phyloP scores from a whole-genome alignment of 2,797 vertebrate genomes.

The Philypnodon macrostomus region DNA sequence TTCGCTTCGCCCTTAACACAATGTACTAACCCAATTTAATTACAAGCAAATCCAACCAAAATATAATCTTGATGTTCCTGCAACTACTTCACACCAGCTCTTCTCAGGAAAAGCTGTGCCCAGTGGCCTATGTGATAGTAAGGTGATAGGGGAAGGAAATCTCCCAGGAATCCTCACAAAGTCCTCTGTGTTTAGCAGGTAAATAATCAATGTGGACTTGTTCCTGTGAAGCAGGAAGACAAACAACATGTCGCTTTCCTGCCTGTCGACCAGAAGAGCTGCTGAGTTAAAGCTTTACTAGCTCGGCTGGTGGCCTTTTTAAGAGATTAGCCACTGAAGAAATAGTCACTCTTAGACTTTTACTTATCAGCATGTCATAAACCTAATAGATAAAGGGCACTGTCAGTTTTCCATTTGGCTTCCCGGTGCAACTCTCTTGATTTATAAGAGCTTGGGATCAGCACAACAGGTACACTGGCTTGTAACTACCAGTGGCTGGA shows the following conservation, averaged over 20 bases:
- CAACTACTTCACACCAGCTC: slow-evolving; percentile 18
- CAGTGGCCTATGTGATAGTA: slow-evolving; percentile 38
- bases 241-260: slow-evolving; percentile 60
- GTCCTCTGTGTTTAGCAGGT: slow-evolving; percentile 57
- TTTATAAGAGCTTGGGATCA: no score
- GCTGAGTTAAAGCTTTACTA: slow-evolving; percentile 32
- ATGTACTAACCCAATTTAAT: slow-evolving; percentile 48
- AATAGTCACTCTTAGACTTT: slow-evolving; percentile 16
- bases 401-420: no score
- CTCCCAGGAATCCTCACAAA: slow-evolving; percentile 45
- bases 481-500: no score
- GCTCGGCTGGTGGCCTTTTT: slow-evolving; percentile 39
- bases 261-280: slow-evolving; percentile 25
- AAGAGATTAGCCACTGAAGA: slow-evolving; percentile 19
- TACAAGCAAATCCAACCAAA: slow-evolving; percentile 40
- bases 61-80: slow-evolving; percentile 22
- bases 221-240: slow-evolving; percentile 68
- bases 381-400: neutral
- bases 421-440: no score
- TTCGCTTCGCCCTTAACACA: slow-evolving; percentile 37
- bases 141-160: slow-evolving; percentile 38
- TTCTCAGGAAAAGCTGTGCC: slow-evolving; percentile 16
- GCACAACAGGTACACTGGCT: no score
- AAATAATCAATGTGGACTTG: slow-evolving; percentile 65
- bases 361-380: slow-evolving; percentile 7